These are phyloP conservation scores for Protaetia brevitarsis DNA, from an alignment of 1,140 invertebrate genomes.

Conservation along the genomic window DNA sequence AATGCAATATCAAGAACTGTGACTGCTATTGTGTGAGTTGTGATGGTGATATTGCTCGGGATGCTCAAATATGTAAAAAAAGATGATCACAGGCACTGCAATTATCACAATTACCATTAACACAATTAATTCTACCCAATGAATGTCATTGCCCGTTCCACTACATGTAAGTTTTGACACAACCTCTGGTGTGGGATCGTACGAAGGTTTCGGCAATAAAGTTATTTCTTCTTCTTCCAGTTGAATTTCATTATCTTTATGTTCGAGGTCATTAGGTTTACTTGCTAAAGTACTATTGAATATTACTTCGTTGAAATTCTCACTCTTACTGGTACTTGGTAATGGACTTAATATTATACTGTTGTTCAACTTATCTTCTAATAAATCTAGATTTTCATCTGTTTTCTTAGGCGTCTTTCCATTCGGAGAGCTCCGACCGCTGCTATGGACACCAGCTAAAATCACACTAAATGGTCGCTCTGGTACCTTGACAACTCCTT, in stretches of 20 bases:
- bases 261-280: conserved; percentile 33
- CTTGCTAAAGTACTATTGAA: conserved; percentile 45
- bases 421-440: conserved; percentile 53
- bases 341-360: conserved; percentile 23
- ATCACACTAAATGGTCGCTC: conserved; percentile 65
- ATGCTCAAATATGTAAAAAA: conserved; percentile 58
- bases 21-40: background rate
- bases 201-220: conserved; percentile 42
- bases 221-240: conserved; percentile 37
- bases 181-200: conserved; percentile 39
- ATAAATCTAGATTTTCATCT: conserved; percentile 37
- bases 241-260: conserved; percentile 23
- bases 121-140: conserved; percentile 61
- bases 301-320: conserved; percentile 42
- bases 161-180: conserved; percentile 48
- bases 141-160: conserved; percentile 64
- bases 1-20: background rate
- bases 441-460: conserved; percentile 53
- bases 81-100: conserved; percentile 60
- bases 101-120: conserved; percentile 60
- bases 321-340: background rate
- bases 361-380: conserved; percentile 33
- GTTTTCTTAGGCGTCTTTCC: background rate
- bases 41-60: conserved; percentile 47
- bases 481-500: conserved; percentile 68